Conservation (phyloP, 2,888 invertebrate genomes). For the Dicycla oo region DNA sequence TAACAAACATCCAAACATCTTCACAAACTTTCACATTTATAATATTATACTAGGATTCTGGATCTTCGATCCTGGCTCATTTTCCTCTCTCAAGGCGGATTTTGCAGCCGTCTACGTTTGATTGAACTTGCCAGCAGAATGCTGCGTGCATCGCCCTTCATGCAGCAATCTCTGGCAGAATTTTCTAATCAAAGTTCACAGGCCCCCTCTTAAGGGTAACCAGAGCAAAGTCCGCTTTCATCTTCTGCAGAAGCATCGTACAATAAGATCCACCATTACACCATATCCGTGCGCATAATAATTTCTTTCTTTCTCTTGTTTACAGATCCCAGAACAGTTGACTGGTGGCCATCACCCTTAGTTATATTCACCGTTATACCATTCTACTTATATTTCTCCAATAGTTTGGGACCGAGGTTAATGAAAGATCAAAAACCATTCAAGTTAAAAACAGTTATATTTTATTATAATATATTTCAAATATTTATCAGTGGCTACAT, state of each 20-base stretch:
- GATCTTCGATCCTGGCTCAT: too few species aligned
- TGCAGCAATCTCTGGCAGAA: neutral
- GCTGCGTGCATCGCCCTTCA: neutral
- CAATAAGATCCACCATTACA: neutral
- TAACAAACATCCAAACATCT: too few species aligned
- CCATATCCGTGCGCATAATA: neutral
- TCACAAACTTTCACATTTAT: too few species aligned
- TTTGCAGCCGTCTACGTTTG: neutral
- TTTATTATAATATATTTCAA: too few species aligned
- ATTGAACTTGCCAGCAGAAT: neutral
- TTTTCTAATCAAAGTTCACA: neutral
- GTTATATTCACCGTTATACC: slow-evolving; percentile 40
- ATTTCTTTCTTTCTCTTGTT: slow-evolving; percentile 12
- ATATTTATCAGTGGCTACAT: too few species aligned
- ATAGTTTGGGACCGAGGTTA: too few species aligned
- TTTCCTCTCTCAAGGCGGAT: neutral
- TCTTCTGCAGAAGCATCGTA: neutral
- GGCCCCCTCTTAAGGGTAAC: neutral
- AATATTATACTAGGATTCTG: too few species aligned
- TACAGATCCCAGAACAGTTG: slow-evolving; percentile 63
- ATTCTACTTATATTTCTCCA: slow-evolving; percentile 63
- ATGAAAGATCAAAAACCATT: too few species aligned
- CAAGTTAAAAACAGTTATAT: too few species aligned
- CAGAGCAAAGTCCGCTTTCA: too few species aligned
- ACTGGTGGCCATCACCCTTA: slow-evolving; percentile 55